phyloP scores from a whole-genome alignment of 1,140 invertebrate species.

The Drosophila prosaltans region DNA sequence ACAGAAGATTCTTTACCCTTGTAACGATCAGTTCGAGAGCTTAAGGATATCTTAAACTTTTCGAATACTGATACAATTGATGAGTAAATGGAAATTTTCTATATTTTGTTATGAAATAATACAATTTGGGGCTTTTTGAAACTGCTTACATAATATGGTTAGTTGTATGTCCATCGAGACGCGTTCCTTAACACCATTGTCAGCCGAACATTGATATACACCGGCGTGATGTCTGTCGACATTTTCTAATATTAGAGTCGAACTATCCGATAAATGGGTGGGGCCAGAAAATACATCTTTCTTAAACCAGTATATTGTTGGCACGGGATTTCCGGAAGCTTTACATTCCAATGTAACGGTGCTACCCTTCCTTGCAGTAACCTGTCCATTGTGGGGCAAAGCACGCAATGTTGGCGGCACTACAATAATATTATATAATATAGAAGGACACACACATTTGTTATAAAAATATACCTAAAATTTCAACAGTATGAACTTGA shows the following conservation, averaged over 20 bases:
- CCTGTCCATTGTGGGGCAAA: slow-evolving; percentile 84
- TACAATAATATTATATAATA: slow-evolving; percentile 51
- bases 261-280: slow-evolving; percentile 84
- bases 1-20: too few species aligned
- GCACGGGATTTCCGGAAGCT: slow-evolving; percentile 85
- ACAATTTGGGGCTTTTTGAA: too few species aligned
- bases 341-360: slow-evolving; percentile 85
- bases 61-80: too few species aligned
- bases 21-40: too few species aligned
- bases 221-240: slow-evolving; percentile 87
- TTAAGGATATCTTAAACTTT: too few species aligned
- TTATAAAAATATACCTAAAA: slow-evolving; percentile 82
- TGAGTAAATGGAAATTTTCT: too few species aligned
- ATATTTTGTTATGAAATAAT: too few species aligned
- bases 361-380: slow-evolving; percentile 85
- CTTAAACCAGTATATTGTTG: slow-evolving; percentile 82
- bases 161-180: slow-evolving; percentile 85
- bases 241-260: slow-evolving; percentile 85
- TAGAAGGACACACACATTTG: background rate
- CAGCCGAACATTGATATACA: slow-evolving; percentile 86
- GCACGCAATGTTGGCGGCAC: slow-evolving; percentile 84
- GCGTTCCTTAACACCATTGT: slow-evolving; percentile 87
- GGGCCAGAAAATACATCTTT: slow-evolving; percentile 81
- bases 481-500: slow-evolving; percentile 84
- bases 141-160: slow-evolving; percentile 85